These are phyloP conservation scores for Sesamia nonagrioides DNA, from an alignment of 1,140 invertebrate genomes.

Conservation along the genomic window DNA sequence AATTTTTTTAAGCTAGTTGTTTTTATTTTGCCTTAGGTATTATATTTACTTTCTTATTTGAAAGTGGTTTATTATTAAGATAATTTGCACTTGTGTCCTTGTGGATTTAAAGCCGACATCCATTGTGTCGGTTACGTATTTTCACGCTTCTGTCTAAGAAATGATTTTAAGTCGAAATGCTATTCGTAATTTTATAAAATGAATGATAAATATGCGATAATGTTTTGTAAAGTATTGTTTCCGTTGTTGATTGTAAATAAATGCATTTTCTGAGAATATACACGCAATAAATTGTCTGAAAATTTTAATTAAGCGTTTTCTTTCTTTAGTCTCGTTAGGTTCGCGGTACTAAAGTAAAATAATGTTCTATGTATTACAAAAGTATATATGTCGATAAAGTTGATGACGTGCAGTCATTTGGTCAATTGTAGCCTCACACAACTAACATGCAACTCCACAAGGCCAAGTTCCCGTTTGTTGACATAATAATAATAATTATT, in stretches of 20 bases:
- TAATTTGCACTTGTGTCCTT: conserved; percentile 87
- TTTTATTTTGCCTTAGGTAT: conserved; percentile 86
- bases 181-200: conserved; percentile 80
- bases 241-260: conserved; percentile 85
- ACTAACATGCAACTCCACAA: conserved; percentile 87
- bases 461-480: conserved; percentile 86
- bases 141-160: conserved; percentile 81
- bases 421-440: conserved; percentile 84
- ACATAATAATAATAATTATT: conserved; percentile 81
- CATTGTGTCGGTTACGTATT: conserved; percentile 78
- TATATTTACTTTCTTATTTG: conserved; percentile 84
- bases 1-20: conserved; percentile 83
- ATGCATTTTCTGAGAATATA: conserved; percentile 86
- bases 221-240: conserved; percentile 85
- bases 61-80: conserved; percentile 81
- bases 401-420: conserved; percentile 85
- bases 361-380: conserved; percentile 46
- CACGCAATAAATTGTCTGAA: conserved; percentile 86
- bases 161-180: conserved; percentile 73
- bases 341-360: conserved; percentile 59
- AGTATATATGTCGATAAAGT: conserved; percentile 77
- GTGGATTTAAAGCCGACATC: conserved; percentile 81
- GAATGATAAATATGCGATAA: conserved; percentile 75
- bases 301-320: conserved; percentile 80
- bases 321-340: conserved; percentile 71